Conservation (phyloP, 2,888 invertebrate genomes). For the Macaria notata region DNA sequence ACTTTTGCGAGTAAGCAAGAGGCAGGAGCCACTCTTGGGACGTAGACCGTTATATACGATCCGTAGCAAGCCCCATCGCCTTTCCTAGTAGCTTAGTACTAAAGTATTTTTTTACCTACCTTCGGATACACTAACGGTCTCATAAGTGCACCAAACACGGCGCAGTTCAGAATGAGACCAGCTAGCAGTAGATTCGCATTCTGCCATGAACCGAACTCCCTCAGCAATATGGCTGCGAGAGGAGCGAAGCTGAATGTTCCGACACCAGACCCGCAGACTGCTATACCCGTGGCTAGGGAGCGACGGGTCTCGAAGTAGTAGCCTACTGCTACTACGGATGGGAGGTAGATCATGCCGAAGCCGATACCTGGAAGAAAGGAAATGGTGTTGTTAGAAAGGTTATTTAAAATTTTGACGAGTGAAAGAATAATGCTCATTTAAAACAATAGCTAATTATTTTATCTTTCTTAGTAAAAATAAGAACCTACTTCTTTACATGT, state of each 20-base stretch:
- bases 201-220: conserved; percentile 92
- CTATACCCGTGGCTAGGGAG: conserved; percentile 96
- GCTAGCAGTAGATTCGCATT: conserved; percentile 95
- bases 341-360: conserved; percentile 96
- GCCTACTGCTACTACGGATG: conserved; percentile 97
- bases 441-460: no score
- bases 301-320: conserved; percentile 98
- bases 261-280: conserved; percentile 96
- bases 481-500: no score
- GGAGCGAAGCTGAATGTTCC: conserved; percentile 98
- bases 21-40: no score
- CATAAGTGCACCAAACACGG: conserved; percentile 93
- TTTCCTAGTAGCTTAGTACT: no score
- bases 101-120: conserved; percentile 49
- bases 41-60: no score
- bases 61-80: no score
- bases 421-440: no score
- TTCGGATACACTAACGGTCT: conserved; percentile 90
- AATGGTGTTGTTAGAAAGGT: not conserved
- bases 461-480: no score
- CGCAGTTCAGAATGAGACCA: conserved; percentile 95
- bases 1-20: no score
- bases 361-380: conserved; percentile 87
- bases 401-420: no score
- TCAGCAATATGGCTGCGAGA: conserved; percentile 89